phyloP scores from a whole-genome alignment of 1,140 invertebrate species.

The Dendroctonus valens region DNA sequence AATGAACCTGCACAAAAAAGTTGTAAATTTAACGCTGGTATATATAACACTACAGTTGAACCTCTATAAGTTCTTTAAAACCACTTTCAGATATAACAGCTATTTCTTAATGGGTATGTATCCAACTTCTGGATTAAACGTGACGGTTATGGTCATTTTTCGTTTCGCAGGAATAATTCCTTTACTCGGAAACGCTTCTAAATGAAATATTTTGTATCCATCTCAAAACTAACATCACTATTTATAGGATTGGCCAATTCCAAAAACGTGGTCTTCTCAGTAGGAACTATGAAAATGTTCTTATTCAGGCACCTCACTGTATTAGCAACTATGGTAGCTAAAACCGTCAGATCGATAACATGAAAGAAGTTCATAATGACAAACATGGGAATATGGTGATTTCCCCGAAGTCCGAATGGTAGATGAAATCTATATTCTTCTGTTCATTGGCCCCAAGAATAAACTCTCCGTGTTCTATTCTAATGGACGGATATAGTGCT shows the following conservation, averaged over 20 bases:
- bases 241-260: constrained; percentile 38
- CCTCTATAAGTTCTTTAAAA: constrained; percentile 31
- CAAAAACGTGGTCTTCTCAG: constrained; percentile 22
- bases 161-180: constrained; percentile 31
- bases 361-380: constrained; percentile 37
- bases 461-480: constrained; percentile 20
- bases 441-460: constrained; percentile 11
- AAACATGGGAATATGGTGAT: constrained; percentile 30
- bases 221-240: constrained; percentile 30
- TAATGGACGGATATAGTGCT: constrained; percentile 26
- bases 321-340: constrained; percentile 34
- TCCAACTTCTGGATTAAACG: constrained; percentile 26
- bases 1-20: constrained; percentile 20
- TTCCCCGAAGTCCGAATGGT: constrained; percentile 25
- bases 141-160: constrained; percentile 29
- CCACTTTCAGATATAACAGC: constrained; percentile 35
- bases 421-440: constrained; percentile 29
- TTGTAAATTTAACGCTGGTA: neutral
- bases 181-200: constrained; percentile 21
- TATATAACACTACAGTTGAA: constrained; percentile 4
- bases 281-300: constrained; percentile 21
- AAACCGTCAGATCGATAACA: constrained; percentile 32
- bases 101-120: constrained; percentile 27
- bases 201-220: constrained; percentile 29
- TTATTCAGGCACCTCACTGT: constrained; percentile 23